Evolutionary conservation across 1,140 invertebrate species (phyloP), one percentile per base, ranked within the genome.

Genomic region (Formica selysi): DNA sequence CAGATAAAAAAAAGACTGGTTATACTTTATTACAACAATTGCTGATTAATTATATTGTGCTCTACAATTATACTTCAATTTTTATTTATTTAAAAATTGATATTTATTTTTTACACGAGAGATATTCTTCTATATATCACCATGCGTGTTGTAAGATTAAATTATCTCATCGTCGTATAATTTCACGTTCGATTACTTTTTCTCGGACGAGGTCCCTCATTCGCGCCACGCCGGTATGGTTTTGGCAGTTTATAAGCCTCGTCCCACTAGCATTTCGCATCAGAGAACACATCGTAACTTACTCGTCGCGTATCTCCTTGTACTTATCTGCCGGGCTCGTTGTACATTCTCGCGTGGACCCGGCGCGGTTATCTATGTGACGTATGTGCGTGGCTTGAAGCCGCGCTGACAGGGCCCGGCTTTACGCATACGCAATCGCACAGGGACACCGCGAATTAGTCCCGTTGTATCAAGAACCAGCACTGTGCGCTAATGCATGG

Each of bases 221-320:
- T 38, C 80, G 57, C 36, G 76, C 87, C 54, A 85, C 7, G 48
- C 29, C 38, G 26, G 41, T 44, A 38, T 22, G 22, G 44, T 90
- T 90, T 90, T 90, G 86, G 86, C 88, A 90, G 89, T 70, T 90
- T 90, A 90, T 90, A 90, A 90, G 74, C 62, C 88, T 54, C 88
- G 62, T 79, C 68, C 68, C 32, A 70, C 84, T 87, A 85, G 70
- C 85, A 83, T 87, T 87, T 90, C 87, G 81, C 90, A 88, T 89
- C 87, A 70, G 68, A 65, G 79, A 81, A 87, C 84, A 87, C 84
- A 81, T 76, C 90, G 85, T 91, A 92, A 91, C 86, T 92, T 90
- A 91, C 81, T 70, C 41, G 84, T 80, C 78, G 73, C 76, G 88
- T 91, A 91, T 90, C 87, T 91, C 81, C 81, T 86, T 88, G 80